phyloP scores from a whole-genome alignment of 1,140 invertebrate genomes.

The Adelges cooleyi region DNA sequence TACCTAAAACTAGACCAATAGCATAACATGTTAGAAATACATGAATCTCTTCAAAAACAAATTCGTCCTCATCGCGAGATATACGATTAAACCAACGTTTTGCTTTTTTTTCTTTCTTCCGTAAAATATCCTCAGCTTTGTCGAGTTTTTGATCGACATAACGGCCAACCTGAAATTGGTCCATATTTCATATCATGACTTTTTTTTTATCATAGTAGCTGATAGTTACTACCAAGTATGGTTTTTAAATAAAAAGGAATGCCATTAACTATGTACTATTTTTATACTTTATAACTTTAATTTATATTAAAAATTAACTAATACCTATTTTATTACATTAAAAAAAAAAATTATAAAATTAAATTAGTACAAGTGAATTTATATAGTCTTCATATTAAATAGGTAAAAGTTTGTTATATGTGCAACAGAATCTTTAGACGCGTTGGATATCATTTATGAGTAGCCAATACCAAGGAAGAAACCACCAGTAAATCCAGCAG shows the following conservation, averaged over 20 bases:
- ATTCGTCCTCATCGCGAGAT: constrained; percentile 44
- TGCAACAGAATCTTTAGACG: too few relatives aligned
- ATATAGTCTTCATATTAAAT: too few relatives aligned
- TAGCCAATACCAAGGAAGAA: constrained; percentile 70
- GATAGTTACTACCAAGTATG: too few relatives aligned
- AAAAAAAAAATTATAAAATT: too few relatives aligned
- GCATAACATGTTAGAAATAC: constrained; percentile 61
- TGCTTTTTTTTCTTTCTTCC: constrained; percentile 51
- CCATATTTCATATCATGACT: background rate
- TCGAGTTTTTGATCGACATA: constrained; percentile 65
- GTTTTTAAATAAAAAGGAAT: too few relatives aligned
- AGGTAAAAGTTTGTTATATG: too few relatives aligned
- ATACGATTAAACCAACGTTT: constrained; percentile 59
- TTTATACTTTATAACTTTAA: constrained; percentile 25
- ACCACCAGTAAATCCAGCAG: constrained; percentile 71
- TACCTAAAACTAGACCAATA: constrained; percentile 56
- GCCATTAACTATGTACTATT: constrained; percentile 14
- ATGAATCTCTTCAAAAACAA: constrained; percentile 56
- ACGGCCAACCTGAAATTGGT: constrained; percentile 52
- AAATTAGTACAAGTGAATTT: too few relatives aligned
- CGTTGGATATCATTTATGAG: constrained; percentile 43
- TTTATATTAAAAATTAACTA: background rate
- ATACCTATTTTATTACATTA: too few relatives aligned
- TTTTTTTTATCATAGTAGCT: background rate
- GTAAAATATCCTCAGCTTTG: constrained; percentile 58